Percentiles rank a stretch among this genome's conserved stretches.
These are phyloP conservation scores for Spodoptera frugiperda DNA, from an alignment of 1,140 invertebrate species.

Conservation along the genomic window DNA sequence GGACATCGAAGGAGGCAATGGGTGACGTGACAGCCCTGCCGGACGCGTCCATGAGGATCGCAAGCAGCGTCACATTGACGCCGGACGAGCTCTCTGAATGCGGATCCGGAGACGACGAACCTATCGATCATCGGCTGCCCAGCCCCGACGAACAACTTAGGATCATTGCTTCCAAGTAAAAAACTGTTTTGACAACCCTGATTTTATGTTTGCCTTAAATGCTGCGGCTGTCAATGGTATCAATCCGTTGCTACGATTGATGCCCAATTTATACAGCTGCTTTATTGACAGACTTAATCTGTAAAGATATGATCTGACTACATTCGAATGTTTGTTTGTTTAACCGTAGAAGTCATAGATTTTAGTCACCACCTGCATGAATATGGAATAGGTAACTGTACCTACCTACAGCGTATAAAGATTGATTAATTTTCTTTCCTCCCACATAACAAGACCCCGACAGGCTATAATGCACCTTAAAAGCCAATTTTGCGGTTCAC, in stretches of 20 bases:
- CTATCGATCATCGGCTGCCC: slow-evolving; percentile 92
- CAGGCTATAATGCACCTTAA: slow-evolving; percentile 18
- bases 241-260: slow-evolving; percentile 10
- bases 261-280: slow-evolving; percentile 23
- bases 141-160: slow-evolving; percentile 94
- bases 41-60: slow-evolving; percentile 89
- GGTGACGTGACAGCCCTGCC: slow-evolving; percentile 93
- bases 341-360: neutral
- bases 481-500: slow-evolving; percentile 36
- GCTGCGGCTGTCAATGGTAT: slow-evolving; percentile 8
- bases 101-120: slow-evolving; percentile 88
- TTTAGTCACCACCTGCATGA: neutral
- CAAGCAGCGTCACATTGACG: slow-evolving; percentile 79
- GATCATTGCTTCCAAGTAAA: slow-evolving; percentile 92
- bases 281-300: slow-evolving; percentile 28
- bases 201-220: slow-evolving; percentile 17
- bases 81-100: slow-evolving; percentile 86
- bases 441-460: neutral
- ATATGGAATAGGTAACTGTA: neutral
- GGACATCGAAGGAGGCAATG: slow-evolving; percentile 93
- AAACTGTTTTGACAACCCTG: slow-evolving; percentile 17
- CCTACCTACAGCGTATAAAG: neutral
- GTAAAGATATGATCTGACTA: slow-evolving; percentile 9
- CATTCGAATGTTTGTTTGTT: slow-evolving; percentile 13
- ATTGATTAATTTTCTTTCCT: slow-evolving; percentile 7